phyloP scores from a whole-genome alignment of 2,888 invertebrate species.

The Chloroclystis v-ata region DNA sequence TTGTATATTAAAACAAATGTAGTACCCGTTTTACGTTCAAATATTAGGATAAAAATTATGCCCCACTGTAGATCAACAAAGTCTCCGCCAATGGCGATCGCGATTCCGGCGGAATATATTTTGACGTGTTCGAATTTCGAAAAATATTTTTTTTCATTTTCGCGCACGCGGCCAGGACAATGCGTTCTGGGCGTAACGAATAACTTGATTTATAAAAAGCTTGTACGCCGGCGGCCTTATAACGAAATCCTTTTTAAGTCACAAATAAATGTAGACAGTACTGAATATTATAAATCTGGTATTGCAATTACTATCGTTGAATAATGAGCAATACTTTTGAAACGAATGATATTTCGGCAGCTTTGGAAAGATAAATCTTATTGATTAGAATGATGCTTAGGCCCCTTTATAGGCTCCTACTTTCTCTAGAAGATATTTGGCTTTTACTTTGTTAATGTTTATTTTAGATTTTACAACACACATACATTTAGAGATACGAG shows the following conservation, averaged over 20 bases:
- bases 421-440: no score
- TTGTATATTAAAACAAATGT: no score
- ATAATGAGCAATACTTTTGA: no score
- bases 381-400: no score
- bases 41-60: not conserved
- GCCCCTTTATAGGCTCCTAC: no score
- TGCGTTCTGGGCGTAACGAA: constrained; percentile 67
- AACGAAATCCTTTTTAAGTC: constrained; percentile 16
- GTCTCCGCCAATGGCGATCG: constrained; percentile 51
- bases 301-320: no score
- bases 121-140: constrained; percentile 63
- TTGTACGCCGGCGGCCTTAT: constrained; percentile 50
- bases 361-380: no score
- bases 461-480: no score
- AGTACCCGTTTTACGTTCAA: no score
- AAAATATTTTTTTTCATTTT: constrained; percentile 46
- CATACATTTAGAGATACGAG: no score
- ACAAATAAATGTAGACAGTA: constrained; percentile 10
- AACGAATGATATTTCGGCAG: no score
- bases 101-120: constrained; percentile 57
- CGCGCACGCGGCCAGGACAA: constrained; percentile 59
- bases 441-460: no score
- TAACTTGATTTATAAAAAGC: constrained; percentile 67
- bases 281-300: not conserved
- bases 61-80: constrained; percentile 33